Base-by-base conservation (phyloP, 2,797 vertebrate species). In the Okamejei kenojei region DNA sequence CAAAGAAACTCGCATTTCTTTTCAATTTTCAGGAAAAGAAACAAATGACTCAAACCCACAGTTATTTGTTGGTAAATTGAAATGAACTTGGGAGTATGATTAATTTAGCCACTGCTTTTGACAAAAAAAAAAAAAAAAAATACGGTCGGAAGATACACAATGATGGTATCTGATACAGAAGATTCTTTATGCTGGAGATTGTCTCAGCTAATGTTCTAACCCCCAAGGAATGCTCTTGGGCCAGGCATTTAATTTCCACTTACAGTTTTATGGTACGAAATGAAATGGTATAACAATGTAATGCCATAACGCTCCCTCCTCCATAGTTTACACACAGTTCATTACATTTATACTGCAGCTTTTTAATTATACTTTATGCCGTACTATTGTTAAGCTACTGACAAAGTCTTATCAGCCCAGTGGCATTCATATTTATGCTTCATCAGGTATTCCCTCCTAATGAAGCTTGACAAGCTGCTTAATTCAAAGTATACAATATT, bases 61-160 rank as follows among this genome's bases (percentile, higher is more conserved):
- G 90, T 76, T 76, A 92, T 92, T 92, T 92, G 90, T 92, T 92
- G 71, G 90, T 92, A 92, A 92, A 92, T 92, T 92, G 71, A 92
- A 92, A 92, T 92, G 90, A 73, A 76, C 90, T 92, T 92, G 17
- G 45, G 73, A 92, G 26, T 76, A 76, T 92, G 71, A 92, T 92
- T 92, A 92, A 76, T 92, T 92, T 92, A 92, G 71, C 71, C 71
- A 54, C 38, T 76, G 68, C 68, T 76, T 92, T 92, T 76, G 71
- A 92, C 38, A 92, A 92, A 91, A 92, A 76, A 6, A 38, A 38
- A 38, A 76, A 54, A 54, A 45, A 54, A 54, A 54, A 54, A 54
- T 76, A 76, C 76, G 71, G 90, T 73, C 90, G 74, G 38, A 54
- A 92, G 90, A 76, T 92, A 92, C 90, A 92, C 71, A 76, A 92